Conservation (phyloP, 2,113 vertebrate species). For the Mionectes macconnelli region DNA sequence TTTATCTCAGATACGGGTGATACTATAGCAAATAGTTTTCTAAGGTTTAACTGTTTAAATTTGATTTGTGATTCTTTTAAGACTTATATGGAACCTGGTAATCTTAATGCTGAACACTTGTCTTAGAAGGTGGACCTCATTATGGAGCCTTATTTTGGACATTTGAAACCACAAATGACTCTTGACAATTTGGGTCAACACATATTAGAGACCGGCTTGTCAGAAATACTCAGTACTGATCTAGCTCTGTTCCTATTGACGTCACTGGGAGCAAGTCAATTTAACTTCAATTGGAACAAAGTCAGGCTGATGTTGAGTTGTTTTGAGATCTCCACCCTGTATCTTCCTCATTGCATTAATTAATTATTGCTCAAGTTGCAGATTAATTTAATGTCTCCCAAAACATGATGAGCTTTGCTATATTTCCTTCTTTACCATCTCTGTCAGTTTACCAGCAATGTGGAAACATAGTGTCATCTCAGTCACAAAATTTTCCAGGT, state of each 20-base stretch:
- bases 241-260: background rate
- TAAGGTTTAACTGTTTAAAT: background rate
- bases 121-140: background rate
- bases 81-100: background rate
- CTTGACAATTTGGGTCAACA: background rate
- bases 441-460: background rate
- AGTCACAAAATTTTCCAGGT: background rate
- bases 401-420: slow-evolving; percentile 17
- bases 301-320: slow-evolving; percentile 24
- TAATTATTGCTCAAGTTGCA: slow-evolving; percentile 54
- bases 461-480: background rate
- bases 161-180: background rate
- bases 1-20: background rate
- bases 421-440: background rate
- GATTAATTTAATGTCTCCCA: slow-evolving; percentile 18
- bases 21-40: background rate
- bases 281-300: slow-evolving; percentile 39
- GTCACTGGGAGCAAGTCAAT: slow-evolving; percentile 36
- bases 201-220: background rate
- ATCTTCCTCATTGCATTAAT: slow-evolving; percentile 34
- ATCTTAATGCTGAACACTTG: background rate
- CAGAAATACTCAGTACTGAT: slow-evolving; percentile 1
- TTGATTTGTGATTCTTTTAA: background rate
- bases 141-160: background rate
- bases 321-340: slow-evolving; percentile 39